Evolutionary conservation across 2,113 vertebrate genomes (phyloP).

Genomic region (Hippoglossus stenolepis): DNA sequence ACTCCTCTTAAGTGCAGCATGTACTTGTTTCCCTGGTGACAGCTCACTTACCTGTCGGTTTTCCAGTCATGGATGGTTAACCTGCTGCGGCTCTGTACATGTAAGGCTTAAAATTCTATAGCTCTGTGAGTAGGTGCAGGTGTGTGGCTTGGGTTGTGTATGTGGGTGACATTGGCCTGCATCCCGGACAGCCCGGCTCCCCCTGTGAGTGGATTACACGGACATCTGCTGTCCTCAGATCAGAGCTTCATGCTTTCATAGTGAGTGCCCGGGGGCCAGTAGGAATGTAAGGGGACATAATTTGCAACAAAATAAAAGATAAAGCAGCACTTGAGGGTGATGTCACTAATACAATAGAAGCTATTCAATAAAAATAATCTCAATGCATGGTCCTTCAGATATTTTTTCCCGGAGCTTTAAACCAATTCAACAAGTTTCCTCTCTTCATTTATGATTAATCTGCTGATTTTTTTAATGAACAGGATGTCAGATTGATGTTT

Average conservation of each 20-base stretch:
- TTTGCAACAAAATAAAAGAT: not conserved
- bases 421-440: not conserved
- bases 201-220: conserved; percentile 49
- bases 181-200: conserved; percentile 39
- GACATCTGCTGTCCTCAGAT: conserved; percentile 53
- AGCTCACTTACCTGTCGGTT: conserved; percentile 34
- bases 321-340: not conserved
- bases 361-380: not conserved
- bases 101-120: conserved; percentile 20
- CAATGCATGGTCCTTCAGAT: not conserved
- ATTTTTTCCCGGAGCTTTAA: not conserved
- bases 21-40: conserved; percentile 56
- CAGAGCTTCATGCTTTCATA: conserved; percentile 35
- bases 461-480: too few relatives aligned
- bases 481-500: too few relatives aligned
- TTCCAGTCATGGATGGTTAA: conserved; percentile 29
- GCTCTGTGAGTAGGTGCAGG: not conserved
- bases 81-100: conserved; percentile 2
- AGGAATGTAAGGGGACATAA: not conserved
- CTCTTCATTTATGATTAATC: not conserved
- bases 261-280: conserved; percentile 2
- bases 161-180: conserved; percentile 48
- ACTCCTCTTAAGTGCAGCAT: not conserved
- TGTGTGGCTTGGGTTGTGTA: not conserved
- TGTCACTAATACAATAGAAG: not conserved